Evolutionary conservation across 2,888 invertebrate genomes (phyloP), one percentile per base, ranked within the genome.

Genomic region (Drosophila algonquin): DNA sequence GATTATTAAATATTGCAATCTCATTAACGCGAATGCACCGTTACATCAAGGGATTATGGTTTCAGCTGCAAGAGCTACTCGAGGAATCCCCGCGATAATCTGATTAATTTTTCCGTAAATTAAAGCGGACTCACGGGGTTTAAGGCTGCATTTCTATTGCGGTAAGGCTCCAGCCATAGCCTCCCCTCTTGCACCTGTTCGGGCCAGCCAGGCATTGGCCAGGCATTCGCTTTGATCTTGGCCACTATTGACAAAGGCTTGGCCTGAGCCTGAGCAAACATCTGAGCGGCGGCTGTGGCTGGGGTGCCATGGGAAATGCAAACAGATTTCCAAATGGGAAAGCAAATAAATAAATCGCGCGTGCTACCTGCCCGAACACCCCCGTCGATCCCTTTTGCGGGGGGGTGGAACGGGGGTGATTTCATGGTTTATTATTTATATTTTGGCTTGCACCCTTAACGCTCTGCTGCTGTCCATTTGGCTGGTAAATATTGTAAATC

Each of bases 231-330:
- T 83, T 87, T 87, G 83, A 83, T 83, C 80, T 85, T 69, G 59
- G 70, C 69, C 62, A 85, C 71, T 85, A 85, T 87, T 83, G 85
- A 87, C 87, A 72, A 75, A 77, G 75, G 64, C 63, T 59, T 68
- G 70, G 70, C 40, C 40, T 21, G 40, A 2, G 67, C 78, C 80
- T 70, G 72, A 72, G 50, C 56, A 87, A 84, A 84, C 73, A 84
- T 30, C 27, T 62, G 67, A 56, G 16, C 40, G 40, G 6, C 40
- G 40, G 14, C 40, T 6, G 40, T 14, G 40, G 40, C 3, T 21
- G 21, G 0, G 21, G 14, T 12, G 73, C 63, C 83, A 63, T 84
- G 83, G 80, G 83, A 84, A 85, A 77, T 55, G 71, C 79, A 84
- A 84, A 84, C 75, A 87, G 71, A 67, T 60, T 61, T 68, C 76